These are phyloP conservation scores for Drosophila nasuta DNA, from an alignment of 1,140 invertebrate genomes.

Conservation along the genomic window DNA sequence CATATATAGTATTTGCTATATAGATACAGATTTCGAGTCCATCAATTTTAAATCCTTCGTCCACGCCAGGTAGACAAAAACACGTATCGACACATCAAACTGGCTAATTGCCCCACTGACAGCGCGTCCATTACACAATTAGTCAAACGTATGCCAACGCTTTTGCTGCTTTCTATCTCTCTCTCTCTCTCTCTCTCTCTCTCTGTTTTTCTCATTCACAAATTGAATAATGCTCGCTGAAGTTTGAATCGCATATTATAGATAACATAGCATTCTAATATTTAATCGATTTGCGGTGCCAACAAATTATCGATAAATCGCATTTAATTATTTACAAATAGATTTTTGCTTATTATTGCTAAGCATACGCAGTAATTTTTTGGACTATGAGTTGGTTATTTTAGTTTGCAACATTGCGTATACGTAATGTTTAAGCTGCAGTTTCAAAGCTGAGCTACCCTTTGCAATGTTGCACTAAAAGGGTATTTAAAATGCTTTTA, in stretches of 20 bases:
- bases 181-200: neutral
- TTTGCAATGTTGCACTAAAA: neutral
- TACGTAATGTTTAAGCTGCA: neutral
- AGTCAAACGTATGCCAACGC: slow-evolving; percentile 41
- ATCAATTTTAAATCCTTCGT: slow-evolving; percentile 19
- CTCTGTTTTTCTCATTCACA: neutral
- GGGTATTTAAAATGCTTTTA: slow-evolving; percentile 16
- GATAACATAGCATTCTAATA: slow-evolving; percentile 1
- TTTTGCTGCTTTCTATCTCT: slow-evolving; percentile 8
- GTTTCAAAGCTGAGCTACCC: neutral
- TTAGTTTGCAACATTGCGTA: neutral
- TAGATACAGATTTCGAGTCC: neutral
- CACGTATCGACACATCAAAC: slow-evolving; percentile 43
- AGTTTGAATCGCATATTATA: neutral
- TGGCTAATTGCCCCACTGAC: slow-evolving; percentile 63
- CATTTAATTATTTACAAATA: slow-evolving; percentile 6
- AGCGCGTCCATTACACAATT: slow-evolving; percentile 46
- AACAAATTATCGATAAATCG: slow-evolving; percentile 11
- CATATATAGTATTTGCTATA: neutral
- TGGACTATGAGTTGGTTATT: neutral
- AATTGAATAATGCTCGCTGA: slow-evolving; percentile 2
- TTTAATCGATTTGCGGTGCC: slow-evolving; percentile 5
- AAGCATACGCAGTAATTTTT: neutral
- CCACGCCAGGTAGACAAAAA: slow-evolving; percentile 2
- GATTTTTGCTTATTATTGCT: neutral